Base-by-base conservation (phyloP, 2,113 vertebrate species). In the Pitta sordida region DNA sequence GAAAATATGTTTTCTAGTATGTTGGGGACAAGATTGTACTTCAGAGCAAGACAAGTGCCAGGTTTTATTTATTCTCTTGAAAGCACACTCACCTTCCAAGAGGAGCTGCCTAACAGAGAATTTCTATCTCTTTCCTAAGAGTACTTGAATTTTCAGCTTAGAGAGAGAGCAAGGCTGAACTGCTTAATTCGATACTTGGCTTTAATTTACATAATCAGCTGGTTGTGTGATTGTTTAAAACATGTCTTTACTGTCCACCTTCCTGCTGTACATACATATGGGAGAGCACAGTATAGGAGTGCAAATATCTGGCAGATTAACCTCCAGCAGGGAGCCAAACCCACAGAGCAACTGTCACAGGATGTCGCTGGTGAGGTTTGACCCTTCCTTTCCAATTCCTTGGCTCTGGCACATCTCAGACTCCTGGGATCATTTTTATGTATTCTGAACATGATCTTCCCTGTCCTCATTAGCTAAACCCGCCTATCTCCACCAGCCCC, bases 1-100 rank as follows among this genome's bases (percentile, higher is more conserved):
- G 44, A 58, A 85, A 76, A 15, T n/a, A 39, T 63, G 32, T 68
- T 64, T 58, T 52, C 55, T n/a, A 41, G 52, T 79, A 88, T 84
- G 62, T 69, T 30, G 78, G 81, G 83, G 65, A 56, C 24, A 60
- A 69, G 94, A 94, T 29, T 94, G 94, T 83, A 82, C 92, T 94
- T 92, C 76, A 81, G 92, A 88, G 83, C 56, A 64, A 94, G 91
- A 22, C 70, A 85, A 92, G 81, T 51, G 78, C 78, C 70, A 60
- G 24, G 69, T 34, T 90, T 77, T 51, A 64, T 44, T 86, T 83
- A 79, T 80, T 39, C 62, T 81, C 76, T 20, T 84, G 69, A 44
- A 84, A 75, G 78, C 68, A 76, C 67, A 7, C 41, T 86, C 0
- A 3, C 49, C 86, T 93, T 48, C 64, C 9, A 53, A 92, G 70